A percentile compares a stretch with the other conserved stretches of the same genome.
Conservation (phyloP, 2,888 invertebrate species). For the Machimus atricapillus region DNA sequence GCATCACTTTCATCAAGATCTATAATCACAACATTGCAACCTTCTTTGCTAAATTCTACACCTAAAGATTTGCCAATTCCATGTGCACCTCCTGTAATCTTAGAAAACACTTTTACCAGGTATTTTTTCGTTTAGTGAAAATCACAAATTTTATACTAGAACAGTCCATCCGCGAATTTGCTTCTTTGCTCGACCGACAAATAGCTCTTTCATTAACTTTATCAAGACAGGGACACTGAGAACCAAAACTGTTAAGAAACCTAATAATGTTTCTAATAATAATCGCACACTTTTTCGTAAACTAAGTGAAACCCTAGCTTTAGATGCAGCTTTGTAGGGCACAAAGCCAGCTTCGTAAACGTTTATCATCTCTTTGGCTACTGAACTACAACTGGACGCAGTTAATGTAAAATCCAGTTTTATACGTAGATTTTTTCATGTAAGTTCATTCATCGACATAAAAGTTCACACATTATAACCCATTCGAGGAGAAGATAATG, state of each 20-base stretch:
- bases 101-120: background rate
- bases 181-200: background rate
- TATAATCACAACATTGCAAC: conserved; percentile 60
- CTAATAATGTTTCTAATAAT: background rate
- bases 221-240: background rate
- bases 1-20: conserved; percentile 59
- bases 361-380: conserved; percentile 45
- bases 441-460: too few species aligned
- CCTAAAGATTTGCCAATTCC: conserved; percentile 63
- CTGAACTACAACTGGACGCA: background rate
- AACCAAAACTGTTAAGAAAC: background rate
- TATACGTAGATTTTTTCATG: too few species aligned
- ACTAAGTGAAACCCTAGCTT: background rate
- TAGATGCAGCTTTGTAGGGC: conserved; percentile 43
- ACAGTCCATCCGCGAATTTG: conserved; percentile 37
- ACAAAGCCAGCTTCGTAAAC: conserved; percentile 45
- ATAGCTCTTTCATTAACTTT: background rate
- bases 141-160: conserved; percentile 1
- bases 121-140: background rate
- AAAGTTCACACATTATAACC: too few species aligned
- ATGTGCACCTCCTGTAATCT: conserved; percentile 64
- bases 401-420: too few species aligned
- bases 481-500: too few species aligned
- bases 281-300: background rate
- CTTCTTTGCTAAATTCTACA: conserved; percentile 59